phyloP scores from a whole-genome alignment of 1,140 invertebrate genomes.

The Eciton burchellii region DNA sequence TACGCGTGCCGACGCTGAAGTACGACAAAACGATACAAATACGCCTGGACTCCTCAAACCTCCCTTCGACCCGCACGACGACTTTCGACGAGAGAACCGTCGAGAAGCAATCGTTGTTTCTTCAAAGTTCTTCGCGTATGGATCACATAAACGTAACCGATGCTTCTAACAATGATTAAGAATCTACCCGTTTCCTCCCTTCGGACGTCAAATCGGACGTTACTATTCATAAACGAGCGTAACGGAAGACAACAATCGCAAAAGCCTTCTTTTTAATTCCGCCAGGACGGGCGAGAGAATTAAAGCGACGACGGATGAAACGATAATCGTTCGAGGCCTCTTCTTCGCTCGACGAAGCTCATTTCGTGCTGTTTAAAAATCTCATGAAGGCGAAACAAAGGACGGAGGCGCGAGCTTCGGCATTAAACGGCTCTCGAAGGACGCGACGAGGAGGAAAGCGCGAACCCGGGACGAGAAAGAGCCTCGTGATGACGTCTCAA shows the following conservation, averaged over 20 bases:
- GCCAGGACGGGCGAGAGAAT: slow-evolving; percentile 62
- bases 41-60: slow-evolving; percentile 65
- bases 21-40: slow-evolving; percentile 83
- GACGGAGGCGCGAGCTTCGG: slow-evolving; percentile 73
- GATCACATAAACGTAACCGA: background rate
- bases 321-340: slow-evolving; percentile 79
- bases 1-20: slow-evolving; percentile 79
- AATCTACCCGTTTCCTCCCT: background rate
- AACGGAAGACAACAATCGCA: background rate
- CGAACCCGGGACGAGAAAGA: slow-evolving; percentile 66
- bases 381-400: slow-evolving; percentile 83
- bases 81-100: background rate
- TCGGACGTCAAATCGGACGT: background rate
- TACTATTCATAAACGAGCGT: slow-evolving; percentile 13
- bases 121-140: background rate
- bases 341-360: slow-evolving; percentile 75
- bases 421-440: slow-evolving; percentile 78
- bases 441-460: slow-evolving; percentile 47
- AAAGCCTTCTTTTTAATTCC: slow-evolving; percentile 46
- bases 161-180: background rate
- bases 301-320: slow-evolving; percentile 72
- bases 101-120: background rate
- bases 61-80: slow-evolving; percentile 10
- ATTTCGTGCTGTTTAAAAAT: slow-evolving; percentile 83
- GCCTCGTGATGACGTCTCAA: slow-evolving; percentile 81